Evolutionary conservation across 1,140 invertebrate species (phyloP), one percentile per base, ranked within the genome.

Genomic region (Nymphalis io): DNA sequence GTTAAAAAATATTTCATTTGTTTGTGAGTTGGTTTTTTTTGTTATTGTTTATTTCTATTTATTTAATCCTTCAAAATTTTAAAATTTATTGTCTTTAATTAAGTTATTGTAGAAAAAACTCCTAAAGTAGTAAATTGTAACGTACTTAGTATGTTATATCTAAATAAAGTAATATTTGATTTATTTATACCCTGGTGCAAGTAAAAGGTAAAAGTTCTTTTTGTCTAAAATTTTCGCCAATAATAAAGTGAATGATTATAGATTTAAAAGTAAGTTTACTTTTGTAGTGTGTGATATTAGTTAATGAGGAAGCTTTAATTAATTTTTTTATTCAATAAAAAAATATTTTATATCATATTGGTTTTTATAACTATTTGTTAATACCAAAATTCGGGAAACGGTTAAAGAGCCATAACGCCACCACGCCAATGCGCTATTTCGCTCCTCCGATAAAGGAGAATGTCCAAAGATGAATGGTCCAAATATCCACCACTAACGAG

Each of bases 231-330:
- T 42, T 15, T 15, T 42, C 12, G 40, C 40, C 12, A 46, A 48
- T 16, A n/a, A n/a, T 18, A 4, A 18, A 53, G 6, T 53, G 13
- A n/a, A 12, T 53, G 48, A 21, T 48, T 53, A 21, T 21, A 53
- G 48, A 53, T 53, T 53, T 12, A 20, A n/a, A 53, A 53, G 12
- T 15, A 53, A 53, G 21, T 46, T 20, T 42, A 15, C 39, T 44
- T 51, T 62, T 27, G 42, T 62, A 48, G 46, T 38, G 60, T 61
- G 59, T 62, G 60, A 48, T 61, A 61, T 62, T 48, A 33, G 60
- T 62, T 48, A 27, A 18, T 62, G 16, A 62, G 44, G 59, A 61
- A 62, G 60, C 60, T 62, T 62, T 62, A 62, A 62, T 48, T 62
- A 10, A 48, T 62, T 62, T 53, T n/a, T 38, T 51, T 62, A 62